phyloP scores from a whole-genome alignment of 2,113 vertebrate species.

The Vicugna pacos region DNA sequence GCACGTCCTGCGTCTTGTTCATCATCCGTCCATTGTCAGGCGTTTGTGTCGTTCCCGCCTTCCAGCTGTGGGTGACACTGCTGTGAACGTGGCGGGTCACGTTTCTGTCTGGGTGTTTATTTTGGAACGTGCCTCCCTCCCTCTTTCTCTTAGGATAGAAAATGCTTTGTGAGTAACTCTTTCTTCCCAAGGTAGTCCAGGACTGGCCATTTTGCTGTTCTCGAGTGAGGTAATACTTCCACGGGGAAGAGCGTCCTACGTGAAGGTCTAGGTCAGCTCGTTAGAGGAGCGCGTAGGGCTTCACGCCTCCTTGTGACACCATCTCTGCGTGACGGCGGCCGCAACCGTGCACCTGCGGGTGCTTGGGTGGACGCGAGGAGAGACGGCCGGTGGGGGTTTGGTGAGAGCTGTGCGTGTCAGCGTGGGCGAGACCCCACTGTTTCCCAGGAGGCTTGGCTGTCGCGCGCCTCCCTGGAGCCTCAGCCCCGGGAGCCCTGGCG shows the following conservation, averaged over 20 bases:
- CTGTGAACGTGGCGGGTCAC: rapidly evolving
- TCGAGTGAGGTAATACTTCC: background rate
- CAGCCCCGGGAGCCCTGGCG: slow-evolving; percentile 45
- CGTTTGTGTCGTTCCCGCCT: background rate
- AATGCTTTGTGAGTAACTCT: background rate
- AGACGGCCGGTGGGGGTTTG: background rate
- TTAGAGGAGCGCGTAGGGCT: background rate
- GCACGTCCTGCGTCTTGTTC: rapidly evolving
- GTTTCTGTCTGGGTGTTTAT: background rate
- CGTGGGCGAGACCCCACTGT: background rate
- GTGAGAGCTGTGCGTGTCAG: background rate
- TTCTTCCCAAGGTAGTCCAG: background rate
- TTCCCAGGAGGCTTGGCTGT: slow-evolving; percentile 63
- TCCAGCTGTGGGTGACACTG: background rate
- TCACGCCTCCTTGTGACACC: background rate
- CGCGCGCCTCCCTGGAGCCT: slow-evolving; percentile 38
- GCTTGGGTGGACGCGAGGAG: slow-evolving; percentile 24
- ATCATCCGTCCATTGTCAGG: background rate
- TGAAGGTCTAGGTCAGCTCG: background rate
- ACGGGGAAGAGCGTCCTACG: background rate
- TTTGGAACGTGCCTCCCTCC: background rate
- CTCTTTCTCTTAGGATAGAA: background rate
- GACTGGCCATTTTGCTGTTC: background rate
- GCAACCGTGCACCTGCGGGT: background rate
- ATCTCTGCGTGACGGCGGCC: rapidly evolving